Evolutionary conservation across 64 coral and sea anemone species (phyloP).

Genomic region (Pachyseris speciosa): DNA sequence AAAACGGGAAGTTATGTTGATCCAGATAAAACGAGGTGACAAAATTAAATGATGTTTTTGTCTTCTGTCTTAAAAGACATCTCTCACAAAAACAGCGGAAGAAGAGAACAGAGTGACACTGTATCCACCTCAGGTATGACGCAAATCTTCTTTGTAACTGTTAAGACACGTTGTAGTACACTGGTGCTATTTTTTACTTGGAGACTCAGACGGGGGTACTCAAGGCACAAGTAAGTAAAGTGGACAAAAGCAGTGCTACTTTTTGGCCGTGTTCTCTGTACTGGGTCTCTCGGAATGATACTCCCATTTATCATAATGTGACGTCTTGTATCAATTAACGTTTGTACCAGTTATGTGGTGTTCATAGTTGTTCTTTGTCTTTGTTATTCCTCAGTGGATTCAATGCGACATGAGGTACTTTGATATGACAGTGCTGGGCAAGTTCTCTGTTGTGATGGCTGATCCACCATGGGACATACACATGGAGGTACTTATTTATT

Average conservation of each 20-base stretch:
- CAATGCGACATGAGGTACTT: constrained; percentile 92
- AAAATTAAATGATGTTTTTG: neutral
- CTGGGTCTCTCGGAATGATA: too few relatives aligned
- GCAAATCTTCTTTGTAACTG: neutral
- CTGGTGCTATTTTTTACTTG: too few relatives aligned
- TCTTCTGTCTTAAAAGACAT: constrained; percentile 25
- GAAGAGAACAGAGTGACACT: constrained; percentile 60
- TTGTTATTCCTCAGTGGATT: constrained; percentile 80
- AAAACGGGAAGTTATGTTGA: neutral
- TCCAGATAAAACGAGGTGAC: neutral
- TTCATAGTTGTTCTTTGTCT: neutral
- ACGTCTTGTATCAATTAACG: too few relatives aligned
- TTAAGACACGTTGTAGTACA: too few relatives aligned
- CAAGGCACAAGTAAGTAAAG: too few relatives aligned
- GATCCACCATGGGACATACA: constrained; percentile 99
- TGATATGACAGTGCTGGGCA: constrained; percentile 84
- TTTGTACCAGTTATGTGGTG: too few relatives aligned
- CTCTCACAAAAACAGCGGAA: constrained; percentile 20
- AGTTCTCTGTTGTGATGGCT: constrained; percentile 98
- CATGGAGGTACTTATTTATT: constrained; percentile 85
- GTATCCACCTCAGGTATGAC: constrained; percentile 70
- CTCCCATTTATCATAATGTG: too few relatives aligned
- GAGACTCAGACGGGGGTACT: too few relatives aligned
- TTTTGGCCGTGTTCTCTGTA: too few relatives aligned
- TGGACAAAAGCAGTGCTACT: too few relatives aligned